Base-by-base conservation (phyloP, 1,140 invertebrate genomes). In the Episyrphus balteatus region DNA sequence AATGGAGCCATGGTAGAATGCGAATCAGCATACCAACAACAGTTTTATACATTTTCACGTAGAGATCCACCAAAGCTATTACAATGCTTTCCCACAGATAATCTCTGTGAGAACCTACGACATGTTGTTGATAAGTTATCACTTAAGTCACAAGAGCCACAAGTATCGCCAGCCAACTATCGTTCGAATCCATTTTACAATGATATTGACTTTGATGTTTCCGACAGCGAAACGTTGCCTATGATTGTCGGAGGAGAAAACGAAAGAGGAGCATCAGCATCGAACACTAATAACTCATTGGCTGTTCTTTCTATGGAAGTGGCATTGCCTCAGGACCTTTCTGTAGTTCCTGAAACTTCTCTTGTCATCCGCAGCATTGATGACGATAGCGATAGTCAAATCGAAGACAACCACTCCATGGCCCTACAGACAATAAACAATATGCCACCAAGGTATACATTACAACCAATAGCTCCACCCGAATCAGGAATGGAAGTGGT, bases 61-160 rank as follows among this genome's bases (percentile, higher is more conserved):
- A 52, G 57, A 40, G 56, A 73, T 21, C 70, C 81, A 15, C 66
- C 65, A 56, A 77, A 86, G 54, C 72, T 86, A 37, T 61, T 70
- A 26, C 75, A 80, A 46, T 91, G 85, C 79, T 93, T 84, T 71
- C 72, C 80, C 33, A 81, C 78, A 13, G 81, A 88, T 58, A 81
- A 80, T 62, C 73, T 93, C 26, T 80, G 82, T 34, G 80, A 84
- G 55, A 94, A 93, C 76, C 72, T 92, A 12, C 73, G 82, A 44
- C 83, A 83, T 14, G 69, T 81, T 7, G 79, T 93, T 44, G 72
- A 74, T 32, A 74, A 77, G 53, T 77, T 89, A 21, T 73, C 75
- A 5, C 62, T 80, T 3, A 71, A 74, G 34, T 75, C 71, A 3
- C 69, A 80, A 56, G 75, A 80, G 51, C 73, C 74, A 18, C 71